Base-by-base conservation (phyloP, 2,797 vertebrate genomes). In the Trachurus trachurus region DNA sequence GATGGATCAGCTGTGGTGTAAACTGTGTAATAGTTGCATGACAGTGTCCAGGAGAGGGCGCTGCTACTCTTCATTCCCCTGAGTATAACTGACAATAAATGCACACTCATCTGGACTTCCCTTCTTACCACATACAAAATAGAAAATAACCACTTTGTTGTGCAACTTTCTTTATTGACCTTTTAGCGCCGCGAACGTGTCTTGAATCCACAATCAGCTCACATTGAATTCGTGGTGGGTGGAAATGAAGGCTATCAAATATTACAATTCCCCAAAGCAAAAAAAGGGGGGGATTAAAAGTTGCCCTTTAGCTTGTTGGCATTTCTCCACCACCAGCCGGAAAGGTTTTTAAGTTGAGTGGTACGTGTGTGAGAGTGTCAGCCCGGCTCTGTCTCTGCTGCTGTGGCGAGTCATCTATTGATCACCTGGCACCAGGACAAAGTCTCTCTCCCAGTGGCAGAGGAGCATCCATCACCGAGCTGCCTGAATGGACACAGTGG, bases 361-460 rank as follows among this genome's bases (percentile, higher is more conserved):
- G 40, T 77, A 5, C 6, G 31, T 31, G 3, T 31, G n/a, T n/a
- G n/a, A n/a, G 26, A 1, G 26, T 26, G 76, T 58, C 31, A 42
- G 62, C 16, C 45, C 6, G 16, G 81, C 71, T 76, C 72, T 64
- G 76, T 75, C 66, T 85, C 64, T 76, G 77, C 57, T 53, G 77
- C 57, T 54, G 49, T 77, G 70, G 70, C 13, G 53, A 75, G 66
- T 78, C 81, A 53, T 80, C 49, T 89, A 92, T 92, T 76, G 89
- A 93, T 91, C 75, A 85, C 40, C 85, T 86, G 87, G 83, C 75
- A 77, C 44, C 65, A 82, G 85, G 76, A 81, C 82, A 87, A 81
- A 87, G 83, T 86, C 77, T 74, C 77, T 74, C 49, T 52, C 83
- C 84, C 71, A 63, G 80, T 60, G 12, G 5, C 76, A 61, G 74